Conservation (phyloP, 1,140 invertebrate species). For the Lordiphosa mommai region DNA sequence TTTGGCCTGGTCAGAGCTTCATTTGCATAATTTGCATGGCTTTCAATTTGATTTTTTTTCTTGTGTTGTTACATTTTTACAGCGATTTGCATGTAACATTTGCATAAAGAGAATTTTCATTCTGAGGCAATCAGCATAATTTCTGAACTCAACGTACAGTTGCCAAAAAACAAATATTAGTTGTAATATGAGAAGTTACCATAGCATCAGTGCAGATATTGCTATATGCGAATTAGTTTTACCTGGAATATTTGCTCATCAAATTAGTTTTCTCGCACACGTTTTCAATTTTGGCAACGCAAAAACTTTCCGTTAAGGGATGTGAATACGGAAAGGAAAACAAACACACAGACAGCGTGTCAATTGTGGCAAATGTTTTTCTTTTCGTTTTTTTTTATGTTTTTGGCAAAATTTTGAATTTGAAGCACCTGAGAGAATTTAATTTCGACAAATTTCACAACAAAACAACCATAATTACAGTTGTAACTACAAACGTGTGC, state of each 20-base stretch:
- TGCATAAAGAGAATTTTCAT: slow-evolving; percentile 51
- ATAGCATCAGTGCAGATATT: slow-evolving; percentile 5
- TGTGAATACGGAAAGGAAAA: slow-evolving; percentile 7
- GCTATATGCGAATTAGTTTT: slow-evolving; percentile 17
- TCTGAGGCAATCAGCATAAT: slow-evolving; percentile 42
- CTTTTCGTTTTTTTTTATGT: slow-evolving; percentile 4
- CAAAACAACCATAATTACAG: slow-evolving; percentile 14
- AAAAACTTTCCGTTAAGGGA: slow-evolving; percentile 50
- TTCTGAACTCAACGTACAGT: too few relatives aligned
- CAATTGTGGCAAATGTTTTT: slow-evolving; percentile 42
- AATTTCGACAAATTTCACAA: slow-evolving; percentile 18
- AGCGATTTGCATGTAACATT: slow-evolving; percentile 43
- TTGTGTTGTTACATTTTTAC: slow-evolving; percentile 22
- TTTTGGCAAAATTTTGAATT: slow-evolving; percentile 27
- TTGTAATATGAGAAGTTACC: slow-evolving; percentile 5
- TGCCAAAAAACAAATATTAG: slow-evolving; percentile 34
- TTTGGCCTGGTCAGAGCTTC: slow-evolving; percentile 33
- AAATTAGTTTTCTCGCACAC: slow-evolving; percentile 70
- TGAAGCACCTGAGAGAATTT: slow-evolving; percentile 29
- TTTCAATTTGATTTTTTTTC: slow-evolving; percentile 36
- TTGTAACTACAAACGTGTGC: slow-evolving; percentile 30
- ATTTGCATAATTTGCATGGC: slow-evolving; percentile 69
- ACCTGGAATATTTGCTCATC: slow-evolving; percentile 53
- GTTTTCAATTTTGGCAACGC: slow-evolving; percentile 64
- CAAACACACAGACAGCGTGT: slow-evolving; percentile 17